These are phyloP conservation scores for Caprella mutica DNA, from an alignment of 2,888 invertebrate species.

Conservation along the genomic window DNA sequence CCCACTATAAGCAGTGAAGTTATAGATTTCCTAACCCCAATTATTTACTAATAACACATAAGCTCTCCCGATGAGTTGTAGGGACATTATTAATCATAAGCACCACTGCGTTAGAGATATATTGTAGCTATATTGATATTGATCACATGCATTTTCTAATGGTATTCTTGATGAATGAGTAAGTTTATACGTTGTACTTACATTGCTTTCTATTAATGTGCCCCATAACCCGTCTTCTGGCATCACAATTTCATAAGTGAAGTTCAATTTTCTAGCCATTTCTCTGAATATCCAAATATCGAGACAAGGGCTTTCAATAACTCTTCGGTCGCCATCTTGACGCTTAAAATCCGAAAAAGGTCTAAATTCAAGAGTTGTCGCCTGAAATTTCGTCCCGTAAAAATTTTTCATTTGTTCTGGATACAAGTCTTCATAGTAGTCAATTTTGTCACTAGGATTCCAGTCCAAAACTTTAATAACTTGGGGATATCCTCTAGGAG, in stretches of 20 bases:
- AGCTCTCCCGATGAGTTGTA: no score
- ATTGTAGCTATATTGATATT: no score
- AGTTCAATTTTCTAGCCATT: constrained; percentile 24
- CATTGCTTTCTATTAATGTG: constrained; percentile 17
- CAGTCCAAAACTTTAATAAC: neutral
- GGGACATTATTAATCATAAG: no score
- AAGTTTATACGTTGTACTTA: neutral
- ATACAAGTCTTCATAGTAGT: constrained; percentile 9
- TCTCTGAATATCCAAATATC: constrained; percentile 23
- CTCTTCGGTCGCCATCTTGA: constrained; percentile 2
- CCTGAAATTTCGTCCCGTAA: constrained; percentile 16
- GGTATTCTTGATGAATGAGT: neutral
- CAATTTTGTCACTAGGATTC: neutral
- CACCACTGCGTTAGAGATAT: no score
- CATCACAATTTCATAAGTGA: constrained; percentile 26
- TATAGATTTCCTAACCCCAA: no score
- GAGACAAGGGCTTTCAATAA: constrained; percentile 14
- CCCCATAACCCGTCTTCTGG: constrained; percentile 30
- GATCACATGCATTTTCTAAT: no score
- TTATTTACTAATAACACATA: no score
- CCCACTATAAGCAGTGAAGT: no score
- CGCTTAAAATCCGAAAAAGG: constrained; percentile 20
- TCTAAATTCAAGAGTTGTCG: constrained; percentile 24
- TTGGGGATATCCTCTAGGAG: constrained; percentile 11
- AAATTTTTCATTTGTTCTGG: constrained; percentile 32